Conservation (phyloP, 2,888 invertebrate genomes). For the Tortrix viridana region DNA sequence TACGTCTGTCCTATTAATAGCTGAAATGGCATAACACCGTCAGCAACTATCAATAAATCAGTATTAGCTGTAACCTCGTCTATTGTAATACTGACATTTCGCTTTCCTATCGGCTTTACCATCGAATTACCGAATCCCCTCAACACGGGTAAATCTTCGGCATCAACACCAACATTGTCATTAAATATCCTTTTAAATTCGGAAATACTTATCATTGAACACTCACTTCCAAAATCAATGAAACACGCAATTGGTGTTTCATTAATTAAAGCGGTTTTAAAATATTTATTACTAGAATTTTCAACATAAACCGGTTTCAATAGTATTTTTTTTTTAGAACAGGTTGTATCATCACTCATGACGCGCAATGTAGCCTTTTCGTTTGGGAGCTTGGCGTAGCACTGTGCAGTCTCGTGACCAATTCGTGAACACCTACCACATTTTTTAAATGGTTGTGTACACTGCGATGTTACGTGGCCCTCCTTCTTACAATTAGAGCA, state of each 20-base stretch:
- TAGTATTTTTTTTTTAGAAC: not conserved
- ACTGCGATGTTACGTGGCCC: conserved; percentile 38
- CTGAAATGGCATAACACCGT: not conserved
- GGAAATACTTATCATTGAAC: conserved; percentile 14
- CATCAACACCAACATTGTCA: conserved; percentile 4
- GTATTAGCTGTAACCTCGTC: not conserved
- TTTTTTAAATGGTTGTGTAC: conserved; percentile 38
- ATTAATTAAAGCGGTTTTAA: conserved; percentile 29
- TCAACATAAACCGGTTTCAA: not conserved
- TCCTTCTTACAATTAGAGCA: conserved; percentile 40
- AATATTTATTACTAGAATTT: conserved; percentile 28
- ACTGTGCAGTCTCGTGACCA: conserved; percentile 30
- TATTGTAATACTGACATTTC: conserved; percentile 1
- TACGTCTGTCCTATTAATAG: conserved; percentile 18
- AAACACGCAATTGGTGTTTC: conserved; percentile 11
- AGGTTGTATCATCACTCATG: not conserved
- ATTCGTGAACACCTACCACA: conserved; percentile 36
- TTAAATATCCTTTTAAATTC: conserved; percentile 21
- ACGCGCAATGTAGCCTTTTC: conserved; percentile 16
- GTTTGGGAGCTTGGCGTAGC: conserved; percentile 12
- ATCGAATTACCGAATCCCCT: conserved; percentile 32
- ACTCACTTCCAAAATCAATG: conserved; percentile 37
- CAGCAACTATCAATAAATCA: conserved; percentile 13
- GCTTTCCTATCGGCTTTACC: conserved; percentile 21
- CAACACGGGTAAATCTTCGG: conserved; percentile 30